Evolutionary conservation across 2,113 vertebrate genomes (phyloP), one percentile per base, ranked within the genome.

Genomic region (Eptesicus fuscus): DNA sequence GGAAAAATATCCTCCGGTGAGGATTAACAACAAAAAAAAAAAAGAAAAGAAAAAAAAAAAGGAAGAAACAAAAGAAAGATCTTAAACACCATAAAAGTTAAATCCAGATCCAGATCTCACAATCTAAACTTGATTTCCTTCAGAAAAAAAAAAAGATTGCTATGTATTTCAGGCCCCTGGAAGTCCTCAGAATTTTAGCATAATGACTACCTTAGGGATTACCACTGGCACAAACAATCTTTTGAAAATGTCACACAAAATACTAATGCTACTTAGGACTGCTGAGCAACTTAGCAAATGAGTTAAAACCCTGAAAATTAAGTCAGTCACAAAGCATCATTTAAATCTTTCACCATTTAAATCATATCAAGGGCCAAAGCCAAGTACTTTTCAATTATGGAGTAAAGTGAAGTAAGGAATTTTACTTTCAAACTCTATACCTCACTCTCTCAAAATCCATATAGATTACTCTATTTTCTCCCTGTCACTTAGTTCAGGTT

Each of bases 251-350:
- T 83, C 83, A 82, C n/a, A 91, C 30, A 67, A 93, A 88, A 93
- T 51, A 88, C 23, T 73, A 91, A 84, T 20, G 67, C 74, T 78
- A 7, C 83, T 79, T 76, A 83, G 11, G 16, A 37, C 78, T 95
- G 23, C 61, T 88, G 44, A 61, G 49, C 20, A 44, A 90, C 94
- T 83, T 86, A 85, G 20, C 23, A 25, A 92, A 91, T 65, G 53
- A 78, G 40, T 73, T 82, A 94, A 96, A 94, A 69, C 35, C 35
- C 59, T 93, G 32, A 94, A 96, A 95, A 94, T 88, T 74, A 92
- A 94, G 37, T 90, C 35, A 93, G 22, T 88, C 59, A 91, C 69
- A 95, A 96, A 93, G 47, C 69, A 93, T 91, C 53, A 10, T 69
- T 86, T 92, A 63, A 77, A 73, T 77, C 35, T 86, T 95, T 16